Base-by-base conservation (phyloP, 2,797 vertebrate genomes). In the Clarias platycephalus region DNA sequence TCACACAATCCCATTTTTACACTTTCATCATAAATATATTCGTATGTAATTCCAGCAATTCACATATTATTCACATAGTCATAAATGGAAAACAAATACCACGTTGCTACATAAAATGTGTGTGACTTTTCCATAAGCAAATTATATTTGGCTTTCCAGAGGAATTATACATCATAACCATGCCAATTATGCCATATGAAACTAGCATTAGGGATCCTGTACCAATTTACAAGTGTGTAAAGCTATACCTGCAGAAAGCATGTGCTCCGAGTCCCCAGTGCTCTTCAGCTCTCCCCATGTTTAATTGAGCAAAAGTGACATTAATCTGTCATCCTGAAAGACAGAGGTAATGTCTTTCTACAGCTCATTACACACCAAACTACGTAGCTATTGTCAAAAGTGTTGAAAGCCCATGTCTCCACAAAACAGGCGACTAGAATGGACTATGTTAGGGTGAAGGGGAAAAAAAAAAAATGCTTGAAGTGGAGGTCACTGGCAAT, bases 251-350 rank as follows among this genome's bases (percentile, higher is more conserved):
- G 66, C 62, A 72, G 22, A 55, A 55, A 81, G 40, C 71, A 67
- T 72, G 62, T 58, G 60, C 62, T 74, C 31, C 22, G 49, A 66
- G 31, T 67, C 67, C 16, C 58, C 58, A 28, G 60, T 37, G 75
- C 67, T 83, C 67, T 66, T 83, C 68, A 85, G 80, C 67, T 90
- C 88, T 91, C 83, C 85, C 86, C 68, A 86, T 89, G 90, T 81
- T 86, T 92, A 93, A 93, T 92, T 92, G 90, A 93, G 90, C 86
- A 86, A 90, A 93, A 93, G 89, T 86, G 89, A 93, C 91, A 71
- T 87, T 91, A 92, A 93, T 91, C 89, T 86, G 90, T 93, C 89
- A 88, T 83, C 10, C 13, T 91, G 91, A 94, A 83, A 93, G 91
- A 94, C 93, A 90, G 85, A 82, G 87, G 84, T 63, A 86, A 90